These are phyloP conservation scores for Eristalis tenax DNA, from an alignment of 2,888 invertebrate genomes.

Conservation along the genomic window DNA sequence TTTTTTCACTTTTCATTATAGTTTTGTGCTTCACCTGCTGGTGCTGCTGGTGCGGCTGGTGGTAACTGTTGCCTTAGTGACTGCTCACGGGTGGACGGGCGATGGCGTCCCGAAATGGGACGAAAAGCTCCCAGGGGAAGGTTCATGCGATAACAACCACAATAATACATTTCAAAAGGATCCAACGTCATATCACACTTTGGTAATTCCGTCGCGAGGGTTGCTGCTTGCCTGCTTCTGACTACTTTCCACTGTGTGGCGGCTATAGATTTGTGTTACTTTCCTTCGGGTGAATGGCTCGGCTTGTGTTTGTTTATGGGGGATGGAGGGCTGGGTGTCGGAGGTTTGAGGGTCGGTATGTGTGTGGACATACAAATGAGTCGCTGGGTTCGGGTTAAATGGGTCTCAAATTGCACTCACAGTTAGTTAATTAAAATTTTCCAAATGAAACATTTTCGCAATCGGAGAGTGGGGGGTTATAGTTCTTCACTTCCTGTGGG, in stretches of 20 bases:
- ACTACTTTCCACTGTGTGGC: not conserved
- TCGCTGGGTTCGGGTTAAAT: conserved; percentile 15
- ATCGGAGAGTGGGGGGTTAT: conserved; percentile 15
- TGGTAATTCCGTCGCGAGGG: conserved; percentile 35
- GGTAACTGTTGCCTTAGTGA: not conserved
- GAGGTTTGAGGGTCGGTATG: not conserved
- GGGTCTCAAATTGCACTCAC: conserved; percentile 37
- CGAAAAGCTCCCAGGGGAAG: conserved; percentile 46
- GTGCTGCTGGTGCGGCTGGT: not conserved
- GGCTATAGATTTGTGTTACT: conserved; percentile 33
- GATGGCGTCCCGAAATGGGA: conserved; percentile 51
- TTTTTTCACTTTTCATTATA: conserved; percentile 68
- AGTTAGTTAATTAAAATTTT: conserved; percentile 57
- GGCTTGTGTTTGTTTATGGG: conserved; percentile 46
- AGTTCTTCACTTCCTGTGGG: not conserved
- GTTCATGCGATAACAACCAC: conserved; percentile 58
- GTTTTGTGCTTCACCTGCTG: conserved; percentile 39
- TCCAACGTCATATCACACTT: conserved; percentile 55
- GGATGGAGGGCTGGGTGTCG: not conserved
- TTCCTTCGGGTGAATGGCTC: conserved; percentile 34
- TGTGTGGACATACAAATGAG: not conserved
- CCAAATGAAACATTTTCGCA: conserved; percentile 38
- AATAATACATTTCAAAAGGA: conserved; percentile 59
- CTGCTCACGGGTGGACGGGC: conserved; percentile 4
- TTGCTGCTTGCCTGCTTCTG: not conserved